Evolutionary conservation across 1,140 invertebrate genomes (phyloP).

Genomic region (Brachionus paranguensis): DNA sequence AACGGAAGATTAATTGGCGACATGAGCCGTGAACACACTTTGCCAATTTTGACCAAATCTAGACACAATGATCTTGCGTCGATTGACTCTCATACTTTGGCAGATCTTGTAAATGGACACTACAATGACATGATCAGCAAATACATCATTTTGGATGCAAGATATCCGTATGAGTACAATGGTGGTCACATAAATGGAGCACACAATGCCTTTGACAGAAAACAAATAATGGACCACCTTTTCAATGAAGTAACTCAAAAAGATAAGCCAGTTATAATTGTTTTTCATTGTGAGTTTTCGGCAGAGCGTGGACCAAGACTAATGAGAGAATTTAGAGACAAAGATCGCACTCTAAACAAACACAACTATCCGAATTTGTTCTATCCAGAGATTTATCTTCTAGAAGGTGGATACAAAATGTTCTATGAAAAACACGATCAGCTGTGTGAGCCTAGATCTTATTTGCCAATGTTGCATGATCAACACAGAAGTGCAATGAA

Average conservation of each 20-base stretch:
- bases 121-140: not conserved
- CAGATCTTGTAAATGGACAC: not conserved
- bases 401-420: constrained; percentile 85
- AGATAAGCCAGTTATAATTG: constrained; percentile 66
- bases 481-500: constrained; percentile 15
- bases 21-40: not conserved
- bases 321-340: constrained; percentile 62
- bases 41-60: not conserved
- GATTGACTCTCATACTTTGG: not conserved
- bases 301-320: constrained; percentile 84
- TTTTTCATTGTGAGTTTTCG: constrained; percentile 98
- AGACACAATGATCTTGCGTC: constrained; percentile 20
- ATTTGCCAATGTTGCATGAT: constrained; percentile 35
- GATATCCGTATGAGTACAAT: constrained; percentile 92
- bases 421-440: constrained; percentile 65
- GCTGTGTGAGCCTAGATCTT: not conserved
- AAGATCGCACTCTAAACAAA: constrained; percentile 74
- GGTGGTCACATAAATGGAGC: constrained; percentile 85
- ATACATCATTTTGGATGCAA: constrained; percentile 57
- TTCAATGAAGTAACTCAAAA: constrained; percentile 50
- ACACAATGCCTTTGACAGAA: constrained; percentile 72
- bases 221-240: constrained; percentile 63
- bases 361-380: constrained; percentile 76
- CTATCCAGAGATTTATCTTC: constrained; percentile 88
- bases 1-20: not conserved